A percentile compares a stretch with the other conserved stretches of the same genome.
Conservation (phyloP, 2,113 vertebrate genomes). For the Muntiacus reevesi region DNA sequence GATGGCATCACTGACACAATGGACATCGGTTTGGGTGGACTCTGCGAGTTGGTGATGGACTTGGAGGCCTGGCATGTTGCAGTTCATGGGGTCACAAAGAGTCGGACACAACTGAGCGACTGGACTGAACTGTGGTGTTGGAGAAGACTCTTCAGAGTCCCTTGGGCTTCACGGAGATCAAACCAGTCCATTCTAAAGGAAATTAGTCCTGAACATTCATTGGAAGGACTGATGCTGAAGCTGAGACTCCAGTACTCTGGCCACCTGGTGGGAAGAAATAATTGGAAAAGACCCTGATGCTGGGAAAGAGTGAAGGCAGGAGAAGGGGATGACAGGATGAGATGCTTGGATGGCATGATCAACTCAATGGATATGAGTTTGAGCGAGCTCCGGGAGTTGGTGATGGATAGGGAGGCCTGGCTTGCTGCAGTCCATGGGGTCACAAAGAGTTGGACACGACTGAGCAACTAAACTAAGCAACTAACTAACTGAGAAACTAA, state of each 20-base stretch:
- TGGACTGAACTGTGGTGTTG: background rate
- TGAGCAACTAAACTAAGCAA: background rate
- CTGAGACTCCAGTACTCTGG: background rate
- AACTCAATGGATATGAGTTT: background rate
- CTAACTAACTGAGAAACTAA: no score
- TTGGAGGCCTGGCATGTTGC: no score
- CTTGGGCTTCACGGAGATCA: background rate
- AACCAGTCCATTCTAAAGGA: background rate
- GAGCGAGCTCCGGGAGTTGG: background rate
- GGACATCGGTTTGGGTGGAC: no score
- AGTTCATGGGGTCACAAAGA: no score
- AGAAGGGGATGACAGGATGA: background rate
- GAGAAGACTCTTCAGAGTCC: background rate
- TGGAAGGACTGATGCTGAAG: background rate
- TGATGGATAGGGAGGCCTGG: background rate
- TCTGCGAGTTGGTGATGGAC: no score
- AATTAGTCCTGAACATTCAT: background rate
- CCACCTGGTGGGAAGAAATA: background rate
- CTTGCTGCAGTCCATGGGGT: background rate
- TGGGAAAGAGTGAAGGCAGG: background rate
- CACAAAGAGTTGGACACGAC: background rate
- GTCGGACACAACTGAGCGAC: no score
- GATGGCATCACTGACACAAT: no score
- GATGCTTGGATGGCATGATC: background rate
- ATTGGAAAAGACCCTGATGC: background rate